phyloP scores from a whole-genome alignment of 2,113 vertebrate species.

The Serinus canaria region DNA sequence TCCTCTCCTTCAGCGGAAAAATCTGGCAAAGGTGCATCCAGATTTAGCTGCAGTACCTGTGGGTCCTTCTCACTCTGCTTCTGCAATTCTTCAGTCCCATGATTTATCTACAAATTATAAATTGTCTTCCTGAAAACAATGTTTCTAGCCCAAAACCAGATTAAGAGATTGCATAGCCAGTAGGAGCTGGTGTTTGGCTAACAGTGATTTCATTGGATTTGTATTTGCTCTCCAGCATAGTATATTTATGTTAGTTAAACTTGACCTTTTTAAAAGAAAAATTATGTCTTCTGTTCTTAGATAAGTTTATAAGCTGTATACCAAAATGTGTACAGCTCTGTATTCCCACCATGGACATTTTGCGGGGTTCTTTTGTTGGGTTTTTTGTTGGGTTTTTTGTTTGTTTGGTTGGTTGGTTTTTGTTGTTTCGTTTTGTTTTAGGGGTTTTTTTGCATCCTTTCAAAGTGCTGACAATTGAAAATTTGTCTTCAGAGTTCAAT shows the following conservation, averaged over 20 bases:
- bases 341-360: neutral
- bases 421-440: neutral
- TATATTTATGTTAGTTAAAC: neutral
- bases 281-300: neutral
- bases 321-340: neutral
- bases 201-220: neutral
- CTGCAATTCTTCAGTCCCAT: neutral
- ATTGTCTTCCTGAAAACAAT: neutral
- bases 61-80: neutral
- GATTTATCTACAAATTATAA: neutral
- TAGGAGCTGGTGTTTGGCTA: neutral
- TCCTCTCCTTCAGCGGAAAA: neutral
- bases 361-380: neutral
- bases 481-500: neutral
- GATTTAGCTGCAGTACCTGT: rapidly evolving
- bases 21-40: neutral
- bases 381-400: neutral
- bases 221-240: neutral
- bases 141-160: neutral
- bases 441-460: neutral
- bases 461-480: neutral
- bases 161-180: neutral
- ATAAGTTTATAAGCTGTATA: neutral
- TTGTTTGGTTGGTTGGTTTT: too few relatives aligned
- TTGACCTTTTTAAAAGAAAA: neutral